Base-by-base conservation (phyloP, 2,888 invertebrate species). In the Cheilosia impressa region DNA sequence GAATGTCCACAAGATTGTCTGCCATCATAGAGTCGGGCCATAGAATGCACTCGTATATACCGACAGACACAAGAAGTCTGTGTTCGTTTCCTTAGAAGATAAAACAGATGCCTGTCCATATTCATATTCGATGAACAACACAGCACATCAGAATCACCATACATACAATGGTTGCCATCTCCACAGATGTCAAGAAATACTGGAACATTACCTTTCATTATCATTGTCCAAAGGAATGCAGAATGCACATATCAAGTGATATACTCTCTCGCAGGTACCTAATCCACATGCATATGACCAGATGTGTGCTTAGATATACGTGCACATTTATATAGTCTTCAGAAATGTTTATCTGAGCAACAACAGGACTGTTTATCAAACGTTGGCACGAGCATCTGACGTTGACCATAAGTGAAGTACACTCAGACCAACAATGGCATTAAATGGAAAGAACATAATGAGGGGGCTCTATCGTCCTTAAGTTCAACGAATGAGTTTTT, bases 181-280 rank as follows among this genome's bases (percentile, higher is more conserved):
- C 50, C 2, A 24, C 43, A 22, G 43, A 78, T 66, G 53, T 50
- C 34, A 62, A 57, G 66, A 43, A 68, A 72, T 77, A 77, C 55
- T 57, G 47, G 72, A 66, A 68, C 68, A 79, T 73, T 78, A 73
- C 83, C 83, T 83, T 68, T 73, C 78, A 78, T 83, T 83, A 69
- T 73, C 83, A 73, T 63, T 73, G 63, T 72, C 68, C 43, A 68
- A 62, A 50, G 38, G 63, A 72, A 68, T 83, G 62, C 78, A 66
- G 63, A 68, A 68, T 83, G 62, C 78, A 66, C 68, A 72, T 66
- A 68, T 83, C 82, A 72, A 62, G 50, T 66, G 72, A 78, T 65
- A 58, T 62, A 47, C 27, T 55, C 17, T 55, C 17, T n/a, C 19
- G 13, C 15, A 3, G 50, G 50, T 58, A 77, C 6, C 60, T 60